phyloP scores from a whole-genome alignment of 2,797 vertebrate genomes.

The Florisuga fusca region DNA sequence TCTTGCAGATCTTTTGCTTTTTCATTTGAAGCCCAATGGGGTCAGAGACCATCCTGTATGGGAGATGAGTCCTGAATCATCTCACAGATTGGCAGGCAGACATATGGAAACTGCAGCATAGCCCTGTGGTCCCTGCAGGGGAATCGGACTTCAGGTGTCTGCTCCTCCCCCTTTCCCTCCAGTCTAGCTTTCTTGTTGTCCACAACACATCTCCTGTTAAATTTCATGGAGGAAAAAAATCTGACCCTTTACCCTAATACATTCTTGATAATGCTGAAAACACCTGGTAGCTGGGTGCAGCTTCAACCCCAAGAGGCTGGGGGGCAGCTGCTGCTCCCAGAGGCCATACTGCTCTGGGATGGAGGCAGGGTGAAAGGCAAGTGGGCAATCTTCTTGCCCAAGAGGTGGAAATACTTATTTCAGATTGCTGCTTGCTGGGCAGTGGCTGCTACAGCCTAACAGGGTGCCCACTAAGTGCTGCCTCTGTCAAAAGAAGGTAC shows the following conservation, averaged over 20 bases:
- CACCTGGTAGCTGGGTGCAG: accelerated
- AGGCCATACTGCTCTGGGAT: accelerated
- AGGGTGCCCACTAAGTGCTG: background rate
- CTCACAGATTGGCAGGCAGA: background rate
- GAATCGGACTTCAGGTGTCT: accelerated
- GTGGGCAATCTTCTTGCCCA: background rate
- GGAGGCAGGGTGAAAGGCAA: accelerated
- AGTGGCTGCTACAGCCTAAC: background rate
- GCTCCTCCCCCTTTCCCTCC: background rate
- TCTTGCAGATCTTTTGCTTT: background rate
- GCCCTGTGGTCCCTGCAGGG: accelerated
- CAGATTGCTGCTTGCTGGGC: slow-evolving; percentile 2
- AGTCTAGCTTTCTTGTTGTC: too few species aligned
- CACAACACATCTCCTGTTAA: background rate
- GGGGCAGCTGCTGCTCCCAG: accelerated
- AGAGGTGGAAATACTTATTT: slow-evolving; percentile 14
- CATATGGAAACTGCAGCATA: too few species aligned
- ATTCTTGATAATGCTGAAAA: accelerated
- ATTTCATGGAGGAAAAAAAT: background rate
- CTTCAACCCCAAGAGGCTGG: too few species aligned
- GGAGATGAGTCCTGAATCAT: background rate
- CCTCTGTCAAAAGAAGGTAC: slow-evolving; percentile 37
- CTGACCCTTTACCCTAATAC: accelerated
- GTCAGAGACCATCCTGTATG: background rate
- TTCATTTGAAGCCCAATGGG: background rate